Evolutionary conservation across 2,888 invertebrate genomes (phyloP), one percentile per base, ranked within the genome.

Genomic region (Allophyes oxyacanthae): DNA sequence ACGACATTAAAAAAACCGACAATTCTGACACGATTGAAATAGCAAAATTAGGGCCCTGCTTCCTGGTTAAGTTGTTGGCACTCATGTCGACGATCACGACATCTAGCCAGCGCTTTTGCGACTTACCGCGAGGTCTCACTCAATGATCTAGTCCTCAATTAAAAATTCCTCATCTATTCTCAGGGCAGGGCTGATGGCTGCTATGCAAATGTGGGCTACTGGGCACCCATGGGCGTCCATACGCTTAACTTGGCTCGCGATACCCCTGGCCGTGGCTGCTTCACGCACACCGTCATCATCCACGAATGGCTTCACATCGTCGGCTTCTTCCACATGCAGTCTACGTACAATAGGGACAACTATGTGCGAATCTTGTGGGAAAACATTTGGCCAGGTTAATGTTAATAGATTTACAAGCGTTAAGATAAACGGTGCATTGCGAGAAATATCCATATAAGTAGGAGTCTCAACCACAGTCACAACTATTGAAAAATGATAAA

Each of bases 331-430:
- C 88, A 88, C 72, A 88, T 88, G 88, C 87, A 88, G 65, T 83
- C 84, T 48, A 84, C 86, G 0, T 38, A 86, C 70, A 68, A 82
- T 64, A 74, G 88, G 7, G 73, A 88, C 48, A 44, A 76, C 33
- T 87, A 94, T 78, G 96, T 97, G 0, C 94, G 93, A 58, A 96
- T 97, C 62, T 88, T 95, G 67, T 96, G 95, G 95, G 94, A 95
- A 28, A 97, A 97, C 77, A 95, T 96, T 25, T 75, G 88, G 56
- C 77, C 84, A 51, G 95, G 96, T 95, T 63, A 50, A 14, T 32
- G 26, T 26, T 25, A 25, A 5, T 25, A 5, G 25, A 25, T 25
- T 25, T n/a, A n/a, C n/a, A n/a, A n/a, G n/a, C n/a, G n/a, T n/a
- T n/a, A n/a, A n/a, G n/a, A n/a, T n/a, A n/a, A n/a, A n/a, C n/a